Evolutionary conservation across 2,888 invertebrate species (phyloP).

Genomic region (Stratiomys singularior): DNA sequence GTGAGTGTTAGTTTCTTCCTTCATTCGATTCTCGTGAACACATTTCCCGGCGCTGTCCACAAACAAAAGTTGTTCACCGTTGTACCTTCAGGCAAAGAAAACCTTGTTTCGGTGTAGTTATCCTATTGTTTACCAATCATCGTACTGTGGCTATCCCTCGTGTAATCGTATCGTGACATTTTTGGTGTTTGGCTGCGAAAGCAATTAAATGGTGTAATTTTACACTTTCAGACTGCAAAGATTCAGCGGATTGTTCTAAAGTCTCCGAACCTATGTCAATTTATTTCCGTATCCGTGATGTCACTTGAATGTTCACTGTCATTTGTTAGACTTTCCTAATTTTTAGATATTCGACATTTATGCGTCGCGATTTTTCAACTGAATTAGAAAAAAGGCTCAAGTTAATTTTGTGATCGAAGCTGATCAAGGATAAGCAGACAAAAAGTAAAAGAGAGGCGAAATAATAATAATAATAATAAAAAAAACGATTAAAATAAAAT

Average conservation of each 20-base stretch:
- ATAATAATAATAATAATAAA: neutral
- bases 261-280: neutral
- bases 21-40: too few species aligned
- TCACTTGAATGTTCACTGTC: constrained; percentile 19
- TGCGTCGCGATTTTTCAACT: neutral
- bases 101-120: too few species aligned
- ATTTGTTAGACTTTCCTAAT: neutral
- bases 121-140: too few species aligned
- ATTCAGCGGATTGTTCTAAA: constrained; percentile 17
- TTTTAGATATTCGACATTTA: neutral
- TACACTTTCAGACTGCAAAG: constrained; percentile 22
- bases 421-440: neutral
- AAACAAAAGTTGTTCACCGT: too few species aligned
- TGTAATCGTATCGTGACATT: too few species aligned
- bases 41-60: too few species aligned
- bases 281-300: neutral
- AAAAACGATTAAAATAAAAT: neutral
- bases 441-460: neutral
- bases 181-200: neutral
- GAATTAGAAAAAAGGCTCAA: neutral
- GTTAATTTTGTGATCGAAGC: neutral
- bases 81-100: too few species aligned
- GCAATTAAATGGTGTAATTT: neutral
- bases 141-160: too few species aligned
- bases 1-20: neutral